Evolutionary conservation across 2,113 vertebrate species (phyloP).

Genomic region (Cnemophilus loriae): DNA sequence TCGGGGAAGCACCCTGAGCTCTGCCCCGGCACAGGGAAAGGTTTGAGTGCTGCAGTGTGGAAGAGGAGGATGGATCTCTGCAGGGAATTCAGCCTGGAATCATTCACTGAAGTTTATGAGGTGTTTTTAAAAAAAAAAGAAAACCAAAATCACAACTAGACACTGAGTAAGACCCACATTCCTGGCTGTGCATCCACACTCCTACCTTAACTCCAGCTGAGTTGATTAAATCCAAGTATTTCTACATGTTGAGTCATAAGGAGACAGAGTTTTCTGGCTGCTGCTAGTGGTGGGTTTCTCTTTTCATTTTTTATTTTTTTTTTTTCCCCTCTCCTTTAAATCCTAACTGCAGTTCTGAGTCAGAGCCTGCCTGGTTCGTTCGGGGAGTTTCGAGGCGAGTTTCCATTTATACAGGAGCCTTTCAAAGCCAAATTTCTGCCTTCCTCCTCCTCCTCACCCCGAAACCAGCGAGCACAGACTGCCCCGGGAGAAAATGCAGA

Average conservation of each 20-base stretch:
- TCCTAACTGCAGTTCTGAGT: conserved; percentile 74
- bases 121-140: not conserved
- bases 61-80: not conserved
- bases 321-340: not conserved
- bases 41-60: fast-evolving
- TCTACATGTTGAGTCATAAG: conserved; percentile 69
- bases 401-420: conserved; percentile 62
- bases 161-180: not conserved
- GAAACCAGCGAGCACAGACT: conserved; percentile 1
- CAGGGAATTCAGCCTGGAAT: not conserved
- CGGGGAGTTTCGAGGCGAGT: conserved; percentile 45
- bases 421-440: conserved; percentile 38
- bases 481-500: conserved; percentile 3
- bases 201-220: conserved; percentile 15
- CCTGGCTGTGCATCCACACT: not conserved
- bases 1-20: not conserved
- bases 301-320: not conserved
- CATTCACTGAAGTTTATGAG: not conserved
- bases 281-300: not conserved
- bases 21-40: not conserved
- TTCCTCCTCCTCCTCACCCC: conserved; percentile 3
- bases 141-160: not conserved
- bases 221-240: conserved; percentile 56
- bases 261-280: conserved; percentile 62
- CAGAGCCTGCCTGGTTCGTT: conserved; percentile 55